Conservation (phyloP, 2,113 vertebrate species). For the Pseudonaja textilis region DNA sequence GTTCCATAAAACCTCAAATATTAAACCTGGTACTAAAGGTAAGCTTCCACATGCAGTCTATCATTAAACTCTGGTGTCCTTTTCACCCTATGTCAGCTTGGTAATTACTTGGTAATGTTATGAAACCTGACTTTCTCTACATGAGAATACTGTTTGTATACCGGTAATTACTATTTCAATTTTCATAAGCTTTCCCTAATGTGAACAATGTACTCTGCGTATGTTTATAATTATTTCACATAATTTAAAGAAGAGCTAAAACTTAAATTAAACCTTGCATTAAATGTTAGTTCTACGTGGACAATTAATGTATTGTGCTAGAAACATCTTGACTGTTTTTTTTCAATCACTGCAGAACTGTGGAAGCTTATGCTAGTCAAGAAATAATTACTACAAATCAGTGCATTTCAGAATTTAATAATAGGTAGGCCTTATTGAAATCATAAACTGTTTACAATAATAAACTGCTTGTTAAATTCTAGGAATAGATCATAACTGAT, state of each 20-base stretch:
- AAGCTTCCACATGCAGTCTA: not conserved
- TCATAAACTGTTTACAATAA: constrained; percentile 31
- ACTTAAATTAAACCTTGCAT: not conserved
- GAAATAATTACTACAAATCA: constrained; percentile 42
- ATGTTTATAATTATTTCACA: not conserved
- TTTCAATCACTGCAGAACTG: constrained; percentile 7
- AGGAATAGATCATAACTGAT: constrained; percentile 40
- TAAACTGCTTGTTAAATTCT: constrained; percentile 43
- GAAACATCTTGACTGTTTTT: not conserved
- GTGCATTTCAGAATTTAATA: constrained; percentile 37
- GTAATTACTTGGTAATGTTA: not conserved
- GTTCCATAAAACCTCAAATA: not conserved
- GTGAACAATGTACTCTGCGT: not conserved
- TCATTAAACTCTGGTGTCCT: not conserved
- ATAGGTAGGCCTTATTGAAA: constrained; percentile 23
- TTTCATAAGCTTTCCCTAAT: not conserved
- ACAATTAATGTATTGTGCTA: not conserved
- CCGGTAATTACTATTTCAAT: not conserved
- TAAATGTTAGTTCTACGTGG: not conserved
- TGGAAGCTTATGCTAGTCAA: constrained; percentile 25
- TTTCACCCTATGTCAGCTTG: not conserved
- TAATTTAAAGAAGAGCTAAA: not conserved
- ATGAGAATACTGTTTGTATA: not conserved
- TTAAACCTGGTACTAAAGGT: not conserved
- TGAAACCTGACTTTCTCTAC: not conserved